These are phyloP conservation scores for Sitodiplosis mosellana DNA, from an alignment of 1,140 invertebrate genomes.

Conservation along the genomic window DNA sequence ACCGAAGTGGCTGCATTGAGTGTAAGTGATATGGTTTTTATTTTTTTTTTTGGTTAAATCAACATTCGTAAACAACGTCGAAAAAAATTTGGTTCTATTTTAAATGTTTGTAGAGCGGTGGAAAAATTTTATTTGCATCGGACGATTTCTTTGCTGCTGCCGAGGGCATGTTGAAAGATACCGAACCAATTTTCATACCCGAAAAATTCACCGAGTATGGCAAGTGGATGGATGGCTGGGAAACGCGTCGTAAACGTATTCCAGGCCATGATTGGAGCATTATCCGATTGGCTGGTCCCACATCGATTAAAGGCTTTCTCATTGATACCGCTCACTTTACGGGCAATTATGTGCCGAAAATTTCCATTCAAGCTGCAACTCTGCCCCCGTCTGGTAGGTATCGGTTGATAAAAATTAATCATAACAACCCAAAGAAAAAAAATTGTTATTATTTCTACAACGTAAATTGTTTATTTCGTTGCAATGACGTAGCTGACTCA, in stretches of 20 bases:
- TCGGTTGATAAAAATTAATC: constrained; percentile 1
- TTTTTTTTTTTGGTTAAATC: no score
- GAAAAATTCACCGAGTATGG: constrained; percentile 42
- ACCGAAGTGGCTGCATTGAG: no score
- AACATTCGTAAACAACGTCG: no score
- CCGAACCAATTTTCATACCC: constrained; percentile 34
- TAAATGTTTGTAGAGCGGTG: constrained; percentile 30
- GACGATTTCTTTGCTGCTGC: constrained; percentile 49
- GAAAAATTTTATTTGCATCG: constrained; percentile 39
- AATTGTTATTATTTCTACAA: constrained; percentile 13
- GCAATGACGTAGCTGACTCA: constrained; percentile 32
- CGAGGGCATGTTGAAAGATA: constrained; percentile 39
- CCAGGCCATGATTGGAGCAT: constrained; percentile 47
- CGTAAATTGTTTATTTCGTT: no score
- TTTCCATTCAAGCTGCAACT: constrained; percentile 41
- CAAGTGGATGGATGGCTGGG: constrained; percentile 58
- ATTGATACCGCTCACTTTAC: constrained; percentile 47
- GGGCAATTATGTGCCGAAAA: constrained; percentile 42
- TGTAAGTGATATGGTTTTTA: no score
- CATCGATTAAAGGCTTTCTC: constrained; percentile 34
- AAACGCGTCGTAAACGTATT: constrained; percentile 39
- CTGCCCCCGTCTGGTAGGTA: constrained; percentile 27
- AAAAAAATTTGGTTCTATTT: no score
- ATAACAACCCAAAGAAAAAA: no score
- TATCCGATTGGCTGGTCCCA: constrained; percentile 35